phyloP scores from a whole-genome alignment of 2,888 invertebrate genomes.

The Aethes cnicana region DNA sequence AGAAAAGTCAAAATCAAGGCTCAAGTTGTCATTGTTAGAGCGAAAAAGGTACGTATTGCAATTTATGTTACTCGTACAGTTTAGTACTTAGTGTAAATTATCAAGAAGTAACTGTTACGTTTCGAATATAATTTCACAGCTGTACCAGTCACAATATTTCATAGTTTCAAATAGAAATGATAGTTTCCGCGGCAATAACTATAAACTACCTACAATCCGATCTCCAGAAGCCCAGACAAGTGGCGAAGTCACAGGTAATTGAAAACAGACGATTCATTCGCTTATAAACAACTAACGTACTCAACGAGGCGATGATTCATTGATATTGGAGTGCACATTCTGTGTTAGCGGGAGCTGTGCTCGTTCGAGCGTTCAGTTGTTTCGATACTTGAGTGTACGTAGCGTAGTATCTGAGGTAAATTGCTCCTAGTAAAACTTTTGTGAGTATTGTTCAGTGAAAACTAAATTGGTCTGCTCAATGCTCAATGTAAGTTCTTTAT shows the following conservation, averaged over 20 bases:
- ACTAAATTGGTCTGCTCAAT: too few relatives aligned
- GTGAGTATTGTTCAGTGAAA: too few relatives aligned
- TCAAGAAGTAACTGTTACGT: too few relatives aligned
- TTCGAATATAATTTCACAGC: neutral
- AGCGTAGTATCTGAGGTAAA: too few relatives aligned
- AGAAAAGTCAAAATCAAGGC: too few relatives aligned
- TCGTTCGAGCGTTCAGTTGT: slow-evolving; percentile 5
- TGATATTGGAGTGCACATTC: slow-evolving; percentile 4
- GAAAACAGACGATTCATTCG: slow-evolving; percentile 6
- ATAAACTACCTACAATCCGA: slow-evolving; percentile 11
- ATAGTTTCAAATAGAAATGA: neutral
- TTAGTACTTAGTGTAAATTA: neutral
- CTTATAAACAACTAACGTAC: neutral
- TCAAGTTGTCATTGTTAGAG: too few relatives aligned
- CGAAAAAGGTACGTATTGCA: too few relatives aligned
- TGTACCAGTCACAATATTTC: neutral
- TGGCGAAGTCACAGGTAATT: slow-evolving; percentile 6
- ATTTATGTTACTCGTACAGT: neutral
- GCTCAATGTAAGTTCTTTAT: too few relatives aligned
- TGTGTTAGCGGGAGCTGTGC: neutral
- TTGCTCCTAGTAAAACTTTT: too few relatives aligned
- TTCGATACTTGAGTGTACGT: too few relatives aligned
- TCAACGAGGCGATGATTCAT: neutral
- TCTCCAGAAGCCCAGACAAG: slow-evolving; percentile 4
- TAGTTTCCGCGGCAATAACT: slow-evolving; percentile 6